Evolutionary conservation across 1,140 invertebrate species (phyloP).

Genomic region (Drosophila chauvacae): DNA sequence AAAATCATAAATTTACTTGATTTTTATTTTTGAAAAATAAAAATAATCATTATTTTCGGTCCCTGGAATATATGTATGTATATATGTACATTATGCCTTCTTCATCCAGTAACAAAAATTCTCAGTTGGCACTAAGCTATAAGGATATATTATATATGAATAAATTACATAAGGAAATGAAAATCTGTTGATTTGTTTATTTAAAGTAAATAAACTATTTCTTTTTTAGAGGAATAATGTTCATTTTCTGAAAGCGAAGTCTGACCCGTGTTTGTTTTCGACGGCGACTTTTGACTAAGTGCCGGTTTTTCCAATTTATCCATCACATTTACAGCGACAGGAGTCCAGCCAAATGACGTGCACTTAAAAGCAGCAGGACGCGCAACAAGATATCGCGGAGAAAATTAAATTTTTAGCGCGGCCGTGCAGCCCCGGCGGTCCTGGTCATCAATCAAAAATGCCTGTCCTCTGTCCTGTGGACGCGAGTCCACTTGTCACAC

Average conservation of each 20-base stretch:
- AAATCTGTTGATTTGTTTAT: too few relatives aligned
- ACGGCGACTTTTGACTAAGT: neutral
- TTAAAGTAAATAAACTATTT: too few relatives aligned
- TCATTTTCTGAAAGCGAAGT: neutral
- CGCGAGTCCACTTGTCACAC: constrained; percentile 30
- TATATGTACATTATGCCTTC: too few relatives aligned
- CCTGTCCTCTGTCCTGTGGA: constrained; percentile 4
- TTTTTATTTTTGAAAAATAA: too few relatives aligned
- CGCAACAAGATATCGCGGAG: constrained; percentile 68
- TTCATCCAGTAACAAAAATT: too few relatives aligned
- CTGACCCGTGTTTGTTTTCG: neutral
- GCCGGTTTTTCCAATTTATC: constrained; percentile 45
- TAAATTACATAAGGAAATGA: too few relatives aligned
- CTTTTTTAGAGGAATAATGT: too few relatives aligned
- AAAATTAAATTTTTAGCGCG: constrained; percentile 61
- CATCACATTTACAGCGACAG: constrained; percentile 33
- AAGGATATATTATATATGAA: too few relatives aligned
- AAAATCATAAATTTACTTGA: too few relatives aligned
- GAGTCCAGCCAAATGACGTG: constrained; percentile 36
- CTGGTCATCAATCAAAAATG: constrained; percentile 73
- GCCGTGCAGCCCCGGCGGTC: constrained; percentile 12
- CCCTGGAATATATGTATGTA: too few relatives aligned
- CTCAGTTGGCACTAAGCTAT: too few relatives aligned
- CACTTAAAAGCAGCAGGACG: constrained; percentile 54
- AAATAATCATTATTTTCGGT: too few relatives aligned